These are phyloP conservation scores for Trachymyrmex septentrionalis DNA, from an alignment of 1,140 invertebrate species.

Conservation along the genomic window DNA sequence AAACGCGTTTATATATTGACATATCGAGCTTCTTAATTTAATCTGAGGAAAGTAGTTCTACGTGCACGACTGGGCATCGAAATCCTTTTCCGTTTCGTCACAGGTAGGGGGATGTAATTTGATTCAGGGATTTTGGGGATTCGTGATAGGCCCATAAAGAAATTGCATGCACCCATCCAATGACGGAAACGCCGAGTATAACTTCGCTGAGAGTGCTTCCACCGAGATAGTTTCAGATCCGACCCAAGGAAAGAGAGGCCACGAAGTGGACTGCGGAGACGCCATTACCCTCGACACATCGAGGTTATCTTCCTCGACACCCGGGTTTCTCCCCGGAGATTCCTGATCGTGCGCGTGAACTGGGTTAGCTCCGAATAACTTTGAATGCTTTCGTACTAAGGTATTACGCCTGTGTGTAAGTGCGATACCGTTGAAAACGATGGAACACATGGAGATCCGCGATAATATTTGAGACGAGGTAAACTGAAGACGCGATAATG, in stretches of 20 bases:
- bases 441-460: neutral
- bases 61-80: neutral
- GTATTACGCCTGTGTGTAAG: constrained; percentile 23
- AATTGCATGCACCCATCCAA: constrained; percentile 4
- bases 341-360: constrained; percentile 55
- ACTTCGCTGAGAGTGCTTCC: constrained; percentile 53
- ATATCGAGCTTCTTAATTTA: neutral
- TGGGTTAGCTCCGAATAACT: constrained; percentile 62
- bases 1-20: neutral
- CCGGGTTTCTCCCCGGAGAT: constrained; percentile 24
- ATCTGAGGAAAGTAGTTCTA: neutral
- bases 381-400: constrained; percentile 23
- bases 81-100: neutral
- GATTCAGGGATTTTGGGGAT: constrained; percentile 29
- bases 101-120: constrained; percentile 52
- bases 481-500: neutral
- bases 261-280: constrained; percentile 49
- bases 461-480: constrained; percentile 23
- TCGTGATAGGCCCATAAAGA: constrained; percentile 39
- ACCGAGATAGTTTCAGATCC: neutral
- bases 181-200: constrained; percentile 30
- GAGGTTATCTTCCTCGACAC: constrained; percentile 42
- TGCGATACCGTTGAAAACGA: constrained; percentile 11
- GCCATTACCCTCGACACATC: constrained; percentile 53
- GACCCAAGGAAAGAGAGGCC: constrained; percentile 27